These are phyloP conservation scores for Gibbula magus DNA, from an alignment of 2,888 invertebrate species.

Conservation along the genomic window DNA sequence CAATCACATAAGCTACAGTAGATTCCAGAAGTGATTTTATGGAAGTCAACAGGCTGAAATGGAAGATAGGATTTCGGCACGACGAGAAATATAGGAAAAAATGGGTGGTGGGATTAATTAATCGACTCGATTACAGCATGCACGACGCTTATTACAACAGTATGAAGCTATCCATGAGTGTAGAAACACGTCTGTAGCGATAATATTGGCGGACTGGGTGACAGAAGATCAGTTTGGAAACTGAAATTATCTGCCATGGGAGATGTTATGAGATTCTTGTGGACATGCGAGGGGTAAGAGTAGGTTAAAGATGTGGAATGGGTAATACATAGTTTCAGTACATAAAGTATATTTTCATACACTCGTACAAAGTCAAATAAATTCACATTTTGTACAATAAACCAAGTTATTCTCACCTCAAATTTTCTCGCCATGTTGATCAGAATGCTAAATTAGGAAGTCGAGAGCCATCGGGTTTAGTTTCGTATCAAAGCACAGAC, in stretches of 20 bases:
- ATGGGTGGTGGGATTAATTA: too few species aligned
- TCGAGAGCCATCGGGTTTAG: neutral
- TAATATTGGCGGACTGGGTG: neutral
- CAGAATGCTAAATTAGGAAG: constrained; percentile 15
- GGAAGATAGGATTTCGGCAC: too few species aligned
- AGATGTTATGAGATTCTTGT: neutral
- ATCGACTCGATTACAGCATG: neutral
- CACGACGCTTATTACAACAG: neutral
- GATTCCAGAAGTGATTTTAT: too few species aligned
- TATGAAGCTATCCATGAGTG: neutral
- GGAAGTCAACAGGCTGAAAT: too few species aligned
- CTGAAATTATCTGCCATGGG: neutral
- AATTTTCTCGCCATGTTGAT: constrained; percentile 15
- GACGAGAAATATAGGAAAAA: too few species aligned
- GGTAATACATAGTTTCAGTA: too few species aligned
- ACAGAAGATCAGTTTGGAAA: neutral
- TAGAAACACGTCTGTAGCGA: neutral
- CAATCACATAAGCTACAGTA: too few species aligned
- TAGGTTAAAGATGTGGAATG: too few species aligned
- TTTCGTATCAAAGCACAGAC: neutral
- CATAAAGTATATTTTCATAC: too few species aligned
- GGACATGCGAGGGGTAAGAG: too few species aligned
- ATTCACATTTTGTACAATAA: neutral
- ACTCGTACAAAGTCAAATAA: neutral
- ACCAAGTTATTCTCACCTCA: neutral